Base-by-base conservation (phyloP, 2,888 invertebrate genomes). In the Coenonympha arcania region DNA sequence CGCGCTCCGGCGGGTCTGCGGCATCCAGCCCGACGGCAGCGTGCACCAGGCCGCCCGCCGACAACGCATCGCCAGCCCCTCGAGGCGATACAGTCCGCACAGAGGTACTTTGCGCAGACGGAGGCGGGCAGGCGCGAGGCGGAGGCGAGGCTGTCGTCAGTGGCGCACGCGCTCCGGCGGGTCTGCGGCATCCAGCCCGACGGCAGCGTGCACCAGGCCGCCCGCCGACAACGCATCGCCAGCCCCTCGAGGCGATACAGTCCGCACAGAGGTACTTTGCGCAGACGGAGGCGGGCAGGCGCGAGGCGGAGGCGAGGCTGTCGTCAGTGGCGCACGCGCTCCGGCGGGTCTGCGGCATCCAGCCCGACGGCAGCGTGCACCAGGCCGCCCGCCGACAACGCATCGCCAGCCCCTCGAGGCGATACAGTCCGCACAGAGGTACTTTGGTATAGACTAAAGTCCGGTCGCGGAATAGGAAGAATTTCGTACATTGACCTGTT, bases 131-230 rank as follows among this genome's bases (percentile, higher is more conserved):
- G 94, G 72, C 92, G 95, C 46, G 95, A 95, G 31, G 78, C 85
- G 0, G 97, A 97, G 71, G 93, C 94, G 63, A 95, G 95, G 76
- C 82, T 98, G 50, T 92, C 92, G 61, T 94, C 94, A 45, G 91
- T 97, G 6, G 93, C 93, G 16, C 93, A 95, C 28, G 93, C 95
- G 1, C 84, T 97, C 46, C 88, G 95, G 2, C 88, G 96, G 28
- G 95, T 96, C 56, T 95, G 96, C 50, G 96, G 96, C 26, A 92
- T 96, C 64, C 94, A 95, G 58, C 87, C 93, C 51, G 95, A 95
- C 76, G 95, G 95, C 6, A 88, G 90, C 34, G 90, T 94, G 30
- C 91, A 88, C 42, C 87, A 92, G 45, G 74, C 76, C 15, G 88
- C 88, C 0, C 83, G 92, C 2, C 89, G 92, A 52, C n/a, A n/a